Evolutionary conservation across 1,140 invertebrate genomes (phyloP), one percentile per base, ranked within the genome.

Genomic region (Helicorthomorpha holstii): DNA sequence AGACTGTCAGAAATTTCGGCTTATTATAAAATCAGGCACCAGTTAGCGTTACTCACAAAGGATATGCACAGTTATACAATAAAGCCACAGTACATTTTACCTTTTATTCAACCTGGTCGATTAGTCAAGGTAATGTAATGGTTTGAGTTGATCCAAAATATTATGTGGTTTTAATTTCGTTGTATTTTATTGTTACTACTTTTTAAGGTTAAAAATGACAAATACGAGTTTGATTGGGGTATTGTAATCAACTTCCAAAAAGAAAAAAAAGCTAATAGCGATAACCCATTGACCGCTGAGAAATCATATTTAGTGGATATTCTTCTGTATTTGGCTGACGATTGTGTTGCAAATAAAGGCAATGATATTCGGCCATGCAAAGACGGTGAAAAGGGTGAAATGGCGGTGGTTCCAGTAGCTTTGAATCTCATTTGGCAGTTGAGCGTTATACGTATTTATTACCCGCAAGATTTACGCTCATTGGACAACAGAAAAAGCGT

Each of bases 211-310:
- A 86, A 89, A 71, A 84, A 82, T 60, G 81, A 82, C 48, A 77
- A 81, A 0, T 72, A 85, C 52, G 82, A 91, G 64, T 98, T 92
- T 68, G 93, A 92, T 57, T 98, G 94, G 93, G 91, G 91, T 29
- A 85, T 92, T 24, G 78, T 98, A 43, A 76, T 98, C 1, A 95
- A 93, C 66, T 95, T 91, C 61, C 83, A 86, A 59, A 73, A 74
- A 54, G 72, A 72, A 52, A 89, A 88, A 59, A 71, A 80, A 53
- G 71, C 69, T 53, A 66, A 66, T 50, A 68, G 69, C 51, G 66
- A 56, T 26, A 62, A 67, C 56, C 57, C 66, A 0, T 52, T 61
- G 21, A 62, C 66, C 19, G 51, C 55, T 4, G 63, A 64, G 12
- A 58, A 66, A 27, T 60, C 64, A 10, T 80, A 91, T 50, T 75